Base-by-base conservation (phyloP, 2,888 invertebrate genomes). In the Pollenia labialis region DNA sequence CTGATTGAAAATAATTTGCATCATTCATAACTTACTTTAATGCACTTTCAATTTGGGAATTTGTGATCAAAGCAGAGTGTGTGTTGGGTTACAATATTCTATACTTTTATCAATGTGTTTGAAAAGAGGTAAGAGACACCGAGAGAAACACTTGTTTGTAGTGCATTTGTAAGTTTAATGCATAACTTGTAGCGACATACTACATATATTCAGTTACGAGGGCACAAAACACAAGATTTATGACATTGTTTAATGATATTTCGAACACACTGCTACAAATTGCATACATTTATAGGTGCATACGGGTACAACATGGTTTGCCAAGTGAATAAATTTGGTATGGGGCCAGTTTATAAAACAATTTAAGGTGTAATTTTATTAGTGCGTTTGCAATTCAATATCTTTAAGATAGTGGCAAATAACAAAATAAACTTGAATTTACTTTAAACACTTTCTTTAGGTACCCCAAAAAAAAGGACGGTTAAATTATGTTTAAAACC, bases 241-340 rank as follows among this genome's bases (percentile, higher is more conserved):
- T 79, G 69, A 69, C 60, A 69, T 52, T 69, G 58, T 69, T 48
- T 23, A 69, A 79, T 69, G 58, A 79, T 60, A 60, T 69, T 79
- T 50, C 44, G 79, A 58, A 79, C 58, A 60, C 69, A 44, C 40
- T 56, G 14, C 58, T 50, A 60, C 68, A 76, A 76, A 76, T 76
- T 76, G 64, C n/a, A 54, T 62, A 64, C 54, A 66, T 54, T 23
- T 10, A 12, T 60, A 10, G 14, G 18, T 48, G 50, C 75, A 62
- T 23, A 52, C 16, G n/a, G 52, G 18, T 44, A 44, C 76, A 64
- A 48, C 64, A 44, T 76, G 76, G 32, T 76, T 76, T 72, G 44
- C 48, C 48, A 42, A 58, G 48, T 68, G 46, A 48, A 48, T 68
- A 46, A 48, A 56, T 32, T 32, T 54, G 23, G 9, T 40, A 18